A percentile compares a stretch with the other conserved stretches of the same genome.
These are phyloP conservation scores for Macrosteles quadrilineatus DNA, from an alignment of 1,140 invertebrate species.

Conservation along the genomic window DNA sequence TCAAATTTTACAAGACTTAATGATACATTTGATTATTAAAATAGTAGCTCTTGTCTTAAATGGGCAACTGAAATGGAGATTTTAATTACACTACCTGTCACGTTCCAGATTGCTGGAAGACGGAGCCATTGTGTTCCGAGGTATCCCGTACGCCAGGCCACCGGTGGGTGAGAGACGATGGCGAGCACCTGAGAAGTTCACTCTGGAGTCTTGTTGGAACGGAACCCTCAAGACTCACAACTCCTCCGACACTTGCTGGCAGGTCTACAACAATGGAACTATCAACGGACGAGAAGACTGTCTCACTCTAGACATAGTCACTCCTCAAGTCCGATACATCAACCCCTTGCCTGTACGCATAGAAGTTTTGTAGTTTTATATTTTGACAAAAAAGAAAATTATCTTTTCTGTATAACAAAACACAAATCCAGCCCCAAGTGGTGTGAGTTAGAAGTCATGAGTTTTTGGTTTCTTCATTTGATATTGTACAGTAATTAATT, in stretches of 20 bases:
- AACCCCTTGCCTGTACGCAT: slow-evolving; percentile 38
- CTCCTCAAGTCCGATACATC: slow-evolving; percentile 57
- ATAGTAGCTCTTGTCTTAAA: too few species aligned
- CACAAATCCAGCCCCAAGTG: too few species aligned
- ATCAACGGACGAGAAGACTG: slow-evolving; percentile 84
- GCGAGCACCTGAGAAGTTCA: slow-evolving; percentile 80
- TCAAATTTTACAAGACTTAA: too few species aligned
- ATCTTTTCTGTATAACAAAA: too few species aligned
- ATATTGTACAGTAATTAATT: too few species aligned
- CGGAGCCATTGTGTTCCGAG: slow-evolving; percentile 80
- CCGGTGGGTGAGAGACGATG: slow-evolving; percentile 81
- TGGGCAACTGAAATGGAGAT: too few species aligned
- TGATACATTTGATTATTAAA: too few species aligned
- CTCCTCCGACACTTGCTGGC: slow-evolving; percentile 63
- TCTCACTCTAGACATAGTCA: slow-evolving; percentile 93
- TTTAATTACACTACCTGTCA: too few species aligned
- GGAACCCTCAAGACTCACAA: slow-evolving; percentile 70
- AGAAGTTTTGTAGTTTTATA: too few species aligned
- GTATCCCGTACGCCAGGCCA: slow-evolving; percentile 95
- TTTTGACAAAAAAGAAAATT: too few species aligned
- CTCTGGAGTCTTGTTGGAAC: slow-evolving; percentile 78
- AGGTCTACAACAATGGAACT: slow-evolving; percentile 64
- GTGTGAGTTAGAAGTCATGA: too few species aligned
- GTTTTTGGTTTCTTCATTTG: too few species aligned
- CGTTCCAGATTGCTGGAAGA: slow-evolving; percentile 69